Conservation (phyloP, 35 echinoderm and acorn worm genomes). For the Apostichopus japonicus region DNA sequence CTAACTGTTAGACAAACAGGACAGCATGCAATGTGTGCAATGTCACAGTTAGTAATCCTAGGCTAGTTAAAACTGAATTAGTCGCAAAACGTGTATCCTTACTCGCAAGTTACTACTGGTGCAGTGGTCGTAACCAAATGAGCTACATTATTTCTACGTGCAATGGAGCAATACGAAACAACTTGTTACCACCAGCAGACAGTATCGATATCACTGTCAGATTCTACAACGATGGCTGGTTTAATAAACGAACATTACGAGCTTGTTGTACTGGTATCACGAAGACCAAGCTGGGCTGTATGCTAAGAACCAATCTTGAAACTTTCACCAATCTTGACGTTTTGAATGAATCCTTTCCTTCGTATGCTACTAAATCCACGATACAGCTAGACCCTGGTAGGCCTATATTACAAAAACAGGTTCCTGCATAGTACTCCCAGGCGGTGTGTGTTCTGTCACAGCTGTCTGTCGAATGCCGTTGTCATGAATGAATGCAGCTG, state of each 20-base stretch:
- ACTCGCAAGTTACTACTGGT: neutral
- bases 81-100: neutral
- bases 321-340: neutral
- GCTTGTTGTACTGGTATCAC: neutral
- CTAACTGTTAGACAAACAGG: no score
- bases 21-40: no score
- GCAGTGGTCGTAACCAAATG: neutral
- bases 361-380: neutral
- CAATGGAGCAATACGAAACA: neutral
- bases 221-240: neutral
- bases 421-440: constrained; percentile 13
- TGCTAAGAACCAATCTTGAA: neutral
- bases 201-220: neutral
- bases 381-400: neutral
- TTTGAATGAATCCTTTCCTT: neutral
- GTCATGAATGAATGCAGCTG: neutral
- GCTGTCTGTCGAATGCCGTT: constrained; percentile 24
- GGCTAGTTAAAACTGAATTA: neutral
- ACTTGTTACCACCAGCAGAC: no score
- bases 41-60: no score
- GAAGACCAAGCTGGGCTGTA: neutral
- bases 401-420: neutral
- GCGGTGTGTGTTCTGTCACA: constrained; percentile 4
- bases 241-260: neutral
- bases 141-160: constrained; percentile 14